Conservation (phyloP, 2,888 invertebrate genomes). For the Gymnosoma rotundatum region DNA sequence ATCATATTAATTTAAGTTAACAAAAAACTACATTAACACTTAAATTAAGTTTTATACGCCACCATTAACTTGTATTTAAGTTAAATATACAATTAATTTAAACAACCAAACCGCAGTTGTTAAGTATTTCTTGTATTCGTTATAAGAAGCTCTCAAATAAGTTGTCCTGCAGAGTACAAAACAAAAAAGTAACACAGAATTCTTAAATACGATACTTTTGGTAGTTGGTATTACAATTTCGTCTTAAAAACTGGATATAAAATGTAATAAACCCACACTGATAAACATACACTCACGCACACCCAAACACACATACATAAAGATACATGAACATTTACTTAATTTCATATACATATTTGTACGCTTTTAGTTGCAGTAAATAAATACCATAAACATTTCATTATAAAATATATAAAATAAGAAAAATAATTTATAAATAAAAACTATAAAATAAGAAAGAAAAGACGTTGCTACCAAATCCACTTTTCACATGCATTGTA, state of each 20-base stretch:
- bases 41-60: constrained; percentile 1
- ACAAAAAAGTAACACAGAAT: background rate
- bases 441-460: constrained; percentile 50
- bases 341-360: constrained; percentile 6
- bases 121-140: background rate
- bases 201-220: constrained; percentile 26
- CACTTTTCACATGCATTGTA: constrained; percentile 54
- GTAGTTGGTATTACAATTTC: constrained; percentile 46
- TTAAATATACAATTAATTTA: constrained; percentile 15
- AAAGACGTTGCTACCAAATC: constrained; percentile 36
- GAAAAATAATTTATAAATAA: constrained; percentile 13
- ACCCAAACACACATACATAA: no score
- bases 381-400: constrained; percentile 60
- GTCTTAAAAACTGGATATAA: constrained; percentile 44
- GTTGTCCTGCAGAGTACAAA: constrained; percentile 34
- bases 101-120: constrained; percentile 23
- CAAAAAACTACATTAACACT: background rate
- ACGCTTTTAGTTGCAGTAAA: constrained; percentile 56
- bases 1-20: background rate
- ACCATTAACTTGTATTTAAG: constrained; percentile 39
- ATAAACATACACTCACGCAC: background rate
- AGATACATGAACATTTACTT: background rate
- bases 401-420: constrained; percentile 45
- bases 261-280: constrained; percentile 26
- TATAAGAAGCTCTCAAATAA: constrained; percentile 39